Evolutionary conservation across 64 coral and sea anemone species (phyloP).

Genomic region (Pocillopora damicornis): DNA sequence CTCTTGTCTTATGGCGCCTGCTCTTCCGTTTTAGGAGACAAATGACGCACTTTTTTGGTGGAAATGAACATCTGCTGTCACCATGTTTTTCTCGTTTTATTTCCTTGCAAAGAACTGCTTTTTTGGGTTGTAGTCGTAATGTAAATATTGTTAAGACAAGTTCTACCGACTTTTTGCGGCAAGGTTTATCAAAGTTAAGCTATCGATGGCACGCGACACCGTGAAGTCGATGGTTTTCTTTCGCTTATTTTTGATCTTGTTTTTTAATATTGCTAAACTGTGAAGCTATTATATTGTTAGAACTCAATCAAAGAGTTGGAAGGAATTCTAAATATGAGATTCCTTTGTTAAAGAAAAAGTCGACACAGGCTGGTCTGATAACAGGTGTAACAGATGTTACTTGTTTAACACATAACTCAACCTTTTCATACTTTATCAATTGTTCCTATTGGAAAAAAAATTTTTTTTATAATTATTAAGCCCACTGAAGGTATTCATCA

Average conservation of each 20-base stretch:
- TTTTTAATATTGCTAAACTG: not conserved
- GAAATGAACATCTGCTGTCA: not conserved
- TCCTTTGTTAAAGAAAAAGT: too few species aligned
- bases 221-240: not conserved
- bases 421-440: too few species aligned
- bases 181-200: not conserved
- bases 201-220: not conserved
- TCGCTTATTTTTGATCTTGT: not conserved
- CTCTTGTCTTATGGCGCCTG: not conserved
- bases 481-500: too few species aligned
- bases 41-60: constrained; percentile 7
- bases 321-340: too few species aligned
- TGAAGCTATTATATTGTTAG: too few species aligned
- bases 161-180: not conserved
- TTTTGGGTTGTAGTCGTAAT: not conserved
- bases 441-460: too few species aligned
- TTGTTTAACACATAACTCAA: too few species aligned
- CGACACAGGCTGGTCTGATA: too few species aligned
- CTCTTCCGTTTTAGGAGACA: constrained; percentile 19
- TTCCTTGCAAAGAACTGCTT: not conserved
- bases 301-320: too few species aligned
- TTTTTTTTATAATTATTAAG: too few species aligned
- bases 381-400: too few species aligned
- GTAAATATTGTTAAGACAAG: not conserved
- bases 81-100: constrained; percentile 1